Evolutionary conservation across 2,888 invertebrate species (phyloP), one percentile per base, ranked within the genome.

Genomic region (Chrysomela aeneicollis): DNA sequence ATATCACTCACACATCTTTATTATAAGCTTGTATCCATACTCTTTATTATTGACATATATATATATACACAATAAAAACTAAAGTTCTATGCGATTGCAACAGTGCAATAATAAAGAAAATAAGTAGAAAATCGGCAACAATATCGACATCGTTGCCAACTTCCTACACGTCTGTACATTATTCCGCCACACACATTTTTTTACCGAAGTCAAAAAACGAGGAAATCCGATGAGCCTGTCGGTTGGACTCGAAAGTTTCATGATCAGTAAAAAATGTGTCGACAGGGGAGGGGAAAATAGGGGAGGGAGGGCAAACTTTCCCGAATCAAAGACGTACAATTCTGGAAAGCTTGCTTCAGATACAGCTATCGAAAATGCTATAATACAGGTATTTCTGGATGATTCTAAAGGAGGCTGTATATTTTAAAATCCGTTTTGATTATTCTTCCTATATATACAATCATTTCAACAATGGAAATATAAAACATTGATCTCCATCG

Each of bases 1-100:
- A 77, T 78, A 78, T 77, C 78, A 78, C 76, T 75, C 78, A 75
- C 74, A 76, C 78, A 71, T 71, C 73, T 67, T 69, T 69, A 75
- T 73, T 70, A 73, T 74, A 77, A 76, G 75, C 76, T 73, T 42
- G 42, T 42, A 42, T 72, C 73, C 70, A 74, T 76, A 74, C 71
- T 73, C 59, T 59, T 75, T 71, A 71, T 70, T 72, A 75, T 75
- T 74, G 75, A 78, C 75, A 76, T 78, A 76, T 78, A 77, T 78
- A 77, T 77, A 78, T 76, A 78, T 67, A 69, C 68, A 69, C 72
- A 74, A 70, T 74, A 73, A 71, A 73, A 76, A 73, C 70, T 73
- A 77, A 72, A 74, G 72, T 71, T 68, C 67, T 73, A 72, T 72
- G 69, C 66, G 75, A 77, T 74, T 77, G 72, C 71, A 73, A 68